Evolutionary conservation across 2,797 vertebrate species (phyloP), one percentile per base, ranked within the genome.

Genomic region (Myripristis murdjan): DNA sequence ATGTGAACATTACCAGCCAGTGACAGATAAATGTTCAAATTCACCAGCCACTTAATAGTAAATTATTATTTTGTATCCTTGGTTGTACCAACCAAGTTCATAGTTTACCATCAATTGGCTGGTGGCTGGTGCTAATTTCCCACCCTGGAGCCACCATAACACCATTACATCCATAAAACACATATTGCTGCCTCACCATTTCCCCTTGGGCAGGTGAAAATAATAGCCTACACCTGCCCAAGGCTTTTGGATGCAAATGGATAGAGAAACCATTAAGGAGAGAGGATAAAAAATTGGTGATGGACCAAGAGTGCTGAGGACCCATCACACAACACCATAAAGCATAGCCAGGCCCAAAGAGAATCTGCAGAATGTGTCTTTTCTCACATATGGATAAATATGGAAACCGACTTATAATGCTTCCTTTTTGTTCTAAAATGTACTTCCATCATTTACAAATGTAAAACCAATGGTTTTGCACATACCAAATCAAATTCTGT

Each of bases 281-380:
- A 43, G 46, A 67, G 47, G 41, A 60, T 8, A 28, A 3, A 15
- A 28, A 46, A 46, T 9, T 33, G n/a, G 9, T 20, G 26, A 56
- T 24, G 26, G 41, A 39, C 64, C 44, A 37, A 53, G 59, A 77
- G n/a, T 10, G 24, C 39, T 47, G 39, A 70, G n/a, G 4, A 54
- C 12, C 16, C 22, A 43, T 51, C 46, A 61, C 28, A 8, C 2
- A 20, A 73, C 55, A 85, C 44, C 24, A 75, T 23, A 53, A 33
- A 70, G 12, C 15, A 20, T 1, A 60, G 59, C 14, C 37, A 66
- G 64, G 69, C 47, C 56, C 73, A 63, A 70, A 80, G 26, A 75
- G 60, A 84, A 83, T 56, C 69, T n/a, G 72, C 66, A 77, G 66
- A 71, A n/a, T 12, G 18, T n/a, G 2, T 4, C n/a, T 55, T 18